Base-by-base conservation (phyloP, 2,113 vertebrate species). In the Pogona vitticeps region DNA sequence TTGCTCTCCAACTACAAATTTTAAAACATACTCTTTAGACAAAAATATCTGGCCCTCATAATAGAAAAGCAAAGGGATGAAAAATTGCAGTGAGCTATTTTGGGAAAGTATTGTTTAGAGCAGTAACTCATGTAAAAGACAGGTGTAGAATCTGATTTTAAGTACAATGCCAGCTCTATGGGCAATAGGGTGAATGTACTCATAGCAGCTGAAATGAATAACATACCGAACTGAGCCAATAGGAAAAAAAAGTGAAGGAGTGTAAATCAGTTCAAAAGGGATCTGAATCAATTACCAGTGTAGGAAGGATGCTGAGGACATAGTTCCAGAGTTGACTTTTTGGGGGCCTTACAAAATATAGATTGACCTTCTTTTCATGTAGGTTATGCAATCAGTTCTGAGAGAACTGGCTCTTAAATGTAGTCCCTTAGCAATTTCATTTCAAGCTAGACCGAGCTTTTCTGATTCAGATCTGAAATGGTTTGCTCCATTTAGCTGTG, bases 181-280 rank as follows among this genome's bases (percentile, higher is more conserved):
- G 80, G 78, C 20, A 36, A 95, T 87, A 90, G 38, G 89, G 90
- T 86, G 90, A 79, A 12, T 81, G 89, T 79, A 88, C 17, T 82
- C 1, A 82, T 86, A 89, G 3, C 40, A 87, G 67, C 33, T 79
- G 83, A 93, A 90, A 92, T 89, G 86, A 91, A 38, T 58, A 92
- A 90, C 23, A 91, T 89, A 89, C 36, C 79, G 42, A 17, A 67
- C 52, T 85, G 59, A 93, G 77, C 90, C 90, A 94, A 73, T 89
- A 92, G n/a, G n/a, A n/a, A n/a, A 88, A 58, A 90, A 92, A 92
- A 91, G 3, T 20, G 72, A 87, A 89, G 33, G 86, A 3, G 33
- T 88, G 67, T 88, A 90, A 94, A 92, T 94, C 65, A 86, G 7
- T 84, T 93, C 78, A 85, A 92, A 82, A 91, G 61, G 79, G 38